phyloP scores from a whole-genome alignment of 2,888 invertebrate species.

The Rugalucina vietnamica region DNA sequence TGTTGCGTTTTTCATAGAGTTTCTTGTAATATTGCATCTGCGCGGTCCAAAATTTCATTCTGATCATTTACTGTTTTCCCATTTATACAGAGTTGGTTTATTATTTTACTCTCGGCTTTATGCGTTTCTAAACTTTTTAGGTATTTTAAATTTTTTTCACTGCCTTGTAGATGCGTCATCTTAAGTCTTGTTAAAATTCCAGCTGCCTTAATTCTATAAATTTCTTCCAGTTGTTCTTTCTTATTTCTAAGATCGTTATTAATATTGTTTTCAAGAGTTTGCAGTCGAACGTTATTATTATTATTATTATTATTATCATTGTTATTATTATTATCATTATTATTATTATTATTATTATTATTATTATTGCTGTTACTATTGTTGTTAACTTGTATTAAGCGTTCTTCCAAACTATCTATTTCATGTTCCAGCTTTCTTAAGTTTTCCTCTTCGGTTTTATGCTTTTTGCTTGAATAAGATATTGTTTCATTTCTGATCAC shows the following conservation, averaged over 20 bases:
- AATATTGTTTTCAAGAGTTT: too few species aligned
- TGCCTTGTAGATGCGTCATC: too few species aligned
- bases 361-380: too few species aligned
- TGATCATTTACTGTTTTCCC: not conserved
- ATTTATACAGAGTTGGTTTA: not conserved
- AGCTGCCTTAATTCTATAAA: not conserved
- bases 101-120: not conserved
- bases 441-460: too few species aligned
- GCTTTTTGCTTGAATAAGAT: too few species aligned
- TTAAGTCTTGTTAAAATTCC: too few species aligned
- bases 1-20: not conserved
- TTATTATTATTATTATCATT: too few species aligned
- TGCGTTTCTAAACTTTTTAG: not conserved
- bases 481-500: not conserved
- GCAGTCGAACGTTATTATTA: too few species aligned
- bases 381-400: too few species aligned
- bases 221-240: too few species aligned
- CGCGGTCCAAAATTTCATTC: not conserved
- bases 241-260: too few species aligned
- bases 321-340: not conserved
- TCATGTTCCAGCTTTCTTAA: not conserved
- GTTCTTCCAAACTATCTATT: not conserved
- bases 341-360: not conserved
- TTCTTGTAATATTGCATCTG: not conserved
- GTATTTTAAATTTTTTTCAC: too few species aligned